Evolutionary conservation across 2,113 vertebrate genomes (phyloP).

Genomic region (Podilymbus podiceps): DNA sequence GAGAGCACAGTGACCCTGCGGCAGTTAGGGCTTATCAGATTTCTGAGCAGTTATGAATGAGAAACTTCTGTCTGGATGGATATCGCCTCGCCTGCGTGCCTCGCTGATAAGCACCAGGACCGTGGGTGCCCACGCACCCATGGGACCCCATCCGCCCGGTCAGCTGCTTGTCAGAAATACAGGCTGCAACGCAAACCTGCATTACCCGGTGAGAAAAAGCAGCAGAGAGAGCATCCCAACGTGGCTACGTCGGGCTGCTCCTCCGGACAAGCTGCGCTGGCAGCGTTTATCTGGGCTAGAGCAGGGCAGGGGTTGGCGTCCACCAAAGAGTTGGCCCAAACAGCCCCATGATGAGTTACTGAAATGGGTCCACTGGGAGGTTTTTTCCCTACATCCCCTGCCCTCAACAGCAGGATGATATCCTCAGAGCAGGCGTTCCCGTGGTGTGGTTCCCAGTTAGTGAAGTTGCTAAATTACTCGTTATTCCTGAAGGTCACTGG

Average conservation of each 20-base stretch:
- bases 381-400: not conserved
- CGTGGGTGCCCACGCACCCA: not conserved
- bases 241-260: fast-evolving
- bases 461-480: not conserved
- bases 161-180: not conserved
- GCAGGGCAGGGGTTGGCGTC: not conserved
- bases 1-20: not conserved
- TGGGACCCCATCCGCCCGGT: not conserved
- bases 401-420: fast-evolving
- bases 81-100: fast-evolving
- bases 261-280: not conserved
- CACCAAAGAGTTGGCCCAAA: not conserved
- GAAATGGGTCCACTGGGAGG: not conserved
- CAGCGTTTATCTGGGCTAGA: not conserved
- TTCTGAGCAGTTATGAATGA: not conserved
- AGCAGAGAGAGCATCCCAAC: not conserved
- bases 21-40: not conserved
- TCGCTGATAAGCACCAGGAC: fast-evolving
- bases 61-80: not conserved
- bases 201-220: not conserved
- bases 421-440: not conserved
- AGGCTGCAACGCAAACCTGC: not conserved
- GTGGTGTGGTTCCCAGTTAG: not conserved
- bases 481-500: not conserved
- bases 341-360: not conserved